phyloP scores from a whole-genome alignment of 2,797 vertebrate genomes.

The Ispidina picta region DNA sequence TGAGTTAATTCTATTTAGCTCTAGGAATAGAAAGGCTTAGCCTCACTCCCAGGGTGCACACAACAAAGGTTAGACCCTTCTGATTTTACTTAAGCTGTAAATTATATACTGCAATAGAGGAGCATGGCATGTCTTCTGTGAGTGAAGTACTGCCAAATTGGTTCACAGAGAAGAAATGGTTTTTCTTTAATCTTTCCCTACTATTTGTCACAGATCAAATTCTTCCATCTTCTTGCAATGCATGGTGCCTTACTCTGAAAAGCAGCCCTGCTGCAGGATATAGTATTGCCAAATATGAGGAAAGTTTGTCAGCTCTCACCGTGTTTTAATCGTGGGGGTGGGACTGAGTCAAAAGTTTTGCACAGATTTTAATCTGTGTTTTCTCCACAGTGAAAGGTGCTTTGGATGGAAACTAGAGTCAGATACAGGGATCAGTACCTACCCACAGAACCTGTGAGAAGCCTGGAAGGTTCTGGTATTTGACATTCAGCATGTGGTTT shows the following conservation, averaged over 20 bases:
- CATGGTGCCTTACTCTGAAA: not conserved
- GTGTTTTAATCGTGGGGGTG: not conserved
- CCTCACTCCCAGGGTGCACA: not conserved
- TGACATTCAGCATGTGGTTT: not conserved
- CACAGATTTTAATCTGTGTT: not conserved
- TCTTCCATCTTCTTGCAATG: not conserved
- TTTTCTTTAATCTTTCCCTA: constrained; percentile 11
- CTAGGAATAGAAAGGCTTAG: constrained; percentile 10
- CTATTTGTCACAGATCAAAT: not conserved
- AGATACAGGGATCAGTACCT: not conserved
- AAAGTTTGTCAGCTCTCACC: not conserved
- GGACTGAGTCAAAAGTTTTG: not conserved
- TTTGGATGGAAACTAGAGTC: not conserved
- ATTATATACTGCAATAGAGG: not conserved
- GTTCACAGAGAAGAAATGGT: not conserved
- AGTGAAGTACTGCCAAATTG: not conserved
- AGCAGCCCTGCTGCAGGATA: not conserved
- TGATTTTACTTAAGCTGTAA: constrained; percentile 32
- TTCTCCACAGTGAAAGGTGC: not conserved
- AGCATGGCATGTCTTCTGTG: not conserved
- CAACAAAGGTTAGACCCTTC: constrained; percentile 10
- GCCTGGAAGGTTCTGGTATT: not conserved
- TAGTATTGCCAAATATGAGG: not conserved
- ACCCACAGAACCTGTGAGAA: not conserved
- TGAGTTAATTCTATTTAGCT: constrained; percentile 39